Evolutionary conservation across 2,113 vertebrate genomes (phyloP).

Genomic region (Dipodomys ordii): DNA sequence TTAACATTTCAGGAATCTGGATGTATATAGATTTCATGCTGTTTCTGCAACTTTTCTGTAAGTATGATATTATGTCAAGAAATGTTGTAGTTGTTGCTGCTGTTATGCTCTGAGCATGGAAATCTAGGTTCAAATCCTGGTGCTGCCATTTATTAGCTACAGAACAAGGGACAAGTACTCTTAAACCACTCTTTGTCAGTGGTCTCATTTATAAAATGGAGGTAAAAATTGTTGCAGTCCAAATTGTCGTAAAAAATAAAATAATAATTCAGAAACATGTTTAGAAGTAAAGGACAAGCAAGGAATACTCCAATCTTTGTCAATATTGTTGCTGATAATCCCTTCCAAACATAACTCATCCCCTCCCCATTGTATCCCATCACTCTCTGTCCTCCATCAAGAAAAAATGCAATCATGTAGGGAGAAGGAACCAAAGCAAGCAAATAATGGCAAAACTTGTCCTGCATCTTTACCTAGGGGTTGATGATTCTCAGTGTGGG

Average conservation of each 20-base stretch:
- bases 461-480: conserved; percentile 16
- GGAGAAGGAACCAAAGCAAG: background rate
- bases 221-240: background rate
- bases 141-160: background rate
- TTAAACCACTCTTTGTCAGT: background rate
- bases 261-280: background rate
- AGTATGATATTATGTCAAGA: conserved; percentile 36
- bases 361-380: background rate
- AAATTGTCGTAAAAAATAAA: conserved; percentile 39
- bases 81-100: background rate
- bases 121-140: conserved; percentile 1
- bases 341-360: conserved; percentile 39
- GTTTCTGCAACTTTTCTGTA: conserved; percentile 27
- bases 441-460: background rate
- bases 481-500: background rate
- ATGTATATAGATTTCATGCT: background rate
- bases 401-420: background rate
- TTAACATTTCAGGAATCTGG: conserved; percentile 3
- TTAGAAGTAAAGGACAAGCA: conserved; percentile 26
- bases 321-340: background rate
- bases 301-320: background rate
- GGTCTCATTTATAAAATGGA: conserved; percentile 31
- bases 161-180: background rate
- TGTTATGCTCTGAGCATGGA: background rate
- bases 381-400: background rate